Base-by-base conservation (phyloP, 1,140 invertebrate species). In the Drosophila azteca region DNA sequence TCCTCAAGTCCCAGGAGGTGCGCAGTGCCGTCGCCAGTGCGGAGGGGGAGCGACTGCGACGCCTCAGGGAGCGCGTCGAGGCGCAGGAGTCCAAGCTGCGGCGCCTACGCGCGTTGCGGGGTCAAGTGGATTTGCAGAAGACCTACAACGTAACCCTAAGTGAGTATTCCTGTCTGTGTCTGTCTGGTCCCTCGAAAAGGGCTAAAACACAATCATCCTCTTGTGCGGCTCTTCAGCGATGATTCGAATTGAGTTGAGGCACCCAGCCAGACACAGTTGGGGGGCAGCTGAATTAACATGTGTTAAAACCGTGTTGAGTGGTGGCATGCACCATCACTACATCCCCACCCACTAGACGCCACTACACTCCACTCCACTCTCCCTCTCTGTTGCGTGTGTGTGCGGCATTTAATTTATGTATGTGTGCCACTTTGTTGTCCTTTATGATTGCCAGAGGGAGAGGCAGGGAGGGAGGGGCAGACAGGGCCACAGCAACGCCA, bases 31-130 rank as follows among this genome's bases (percentile, higher is more conserved):
- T 94, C 90, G 93, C 94, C 76, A 95, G 96, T 75, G 95, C 96
- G 48, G 97, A 98, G 92, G 96, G 96, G 83, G 97, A 98, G 91
- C 72, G 83, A 8, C 93, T 99, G 76, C 94, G 96, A 43, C 93
- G 97, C 89, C 93, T 99, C 72, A 94, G 97, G 66, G 97, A 99
- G 82, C 95, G 97, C 67, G 96, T 99, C 61, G 97, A 98, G 91
- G 95, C 96, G 24, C 98, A 99, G 92, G 98, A 99, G 92, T 94
- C 96, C 88, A 98, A 98, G 93, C 93, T 99, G 82, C 94, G 97
- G 78, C 96, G 97, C 91, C 93, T 99, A 89, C 93, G 97, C 87
- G 96, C 97, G 26, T 93, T 99, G 70, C 94, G 97, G 64, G 97
- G 97, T 57, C 97, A 99, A 93, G 96, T 98, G 65, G 97, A 98